Percentiles rank a stretch among this genome's conserved stretches.
Evolutionary conservation across 2,888 invertebrate species (phyloP).

Genomic region (Parnassius mnemosyne): DNA sequence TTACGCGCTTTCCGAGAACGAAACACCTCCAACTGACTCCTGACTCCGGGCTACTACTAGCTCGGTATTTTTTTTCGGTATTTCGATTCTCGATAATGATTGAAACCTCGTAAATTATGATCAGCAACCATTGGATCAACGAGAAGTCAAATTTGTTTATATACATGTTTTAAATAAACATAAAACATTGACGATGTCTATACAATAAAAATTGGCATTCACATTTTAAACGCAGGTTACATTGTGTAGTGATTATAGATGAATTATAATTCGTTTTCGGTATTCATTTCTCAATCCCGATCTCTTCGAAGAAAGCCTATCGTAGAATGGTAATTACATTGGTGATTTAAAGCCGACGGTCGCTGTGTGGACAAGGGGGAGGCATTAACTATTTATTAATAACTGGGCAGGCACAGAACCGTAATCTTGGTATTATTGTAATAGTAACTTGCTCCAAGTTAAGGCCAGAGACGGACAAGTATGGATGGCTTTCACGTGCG

Average conservation of each 20-base stretch:
- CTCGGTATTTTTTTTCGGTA: too few species aligned
- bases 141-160: too few species aligned
- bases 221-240: conserved; percentile 4
- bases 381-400: conserved; percentile 67
- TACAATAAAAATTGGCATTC: conserved; percentile 12
- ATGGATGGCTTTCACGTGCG: conserved; percentile 39
- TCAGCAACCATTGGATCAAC: too few species aligned
- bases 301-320: conserved; percentile 53
- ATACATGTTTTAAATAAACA: too few species aligned
- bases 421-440: conserved; percentile 64
- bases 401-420: conserved; percentile 53
- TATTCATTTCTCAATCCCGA: conserved; percentile 62
- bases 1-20: too few species aligned
- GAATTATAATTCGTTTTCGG: conserved; percentile 34
- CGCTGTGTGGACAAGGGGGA: conserved; percentile 59
- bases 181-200: too few species aligned
- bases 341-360: conserved; percentile 63
- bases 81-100: too few species aligned
- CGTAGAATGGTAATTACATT: conserved; percentile 60
- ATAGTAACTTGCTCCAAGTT: conserved; percentile 56
- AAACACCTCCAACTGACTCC: too few species aligned
- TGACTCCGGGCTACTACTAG: too few species aligned
- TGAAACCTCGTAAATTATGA: too few species aligned
- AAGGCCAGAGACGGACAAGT: conserved; percentile 46
- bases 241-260: conserved; percentile 34